Evolutionary conservation across 2,113 vertebrate species (phyloP).

Genomic region (Hippocampus comes): DNA sequence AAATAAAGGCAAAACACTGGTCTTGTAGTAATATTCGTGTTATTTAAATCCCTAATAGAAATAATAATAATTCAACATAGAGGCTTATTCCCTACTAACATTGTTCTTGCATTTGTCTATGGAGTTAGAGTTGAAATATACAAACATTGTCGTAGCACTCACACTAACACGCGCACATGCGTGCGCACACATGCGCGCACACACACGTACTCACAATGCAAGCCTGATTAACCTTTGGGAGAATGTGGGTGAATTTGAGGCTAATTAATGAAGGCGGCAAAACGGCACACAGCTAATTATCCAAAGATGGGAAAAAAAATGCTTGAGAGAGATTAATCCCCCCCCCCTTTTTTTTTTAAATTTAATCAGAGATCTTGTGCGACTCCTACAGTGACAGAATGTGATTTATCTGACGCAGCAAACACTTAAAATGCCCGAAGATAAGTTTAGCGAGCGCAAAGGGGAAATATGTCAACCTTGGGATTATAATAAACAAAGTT

Average conservation of each 20-base stretch:
- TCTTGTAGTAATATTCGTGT: background rate
- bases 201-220: background rate
- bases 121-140: background rate
- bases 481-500: constrained; percentile 29
- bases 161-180: background rate
- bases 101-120: background rate
- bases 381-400: constrained; percentile 16
- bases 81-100: background rate
- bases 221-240: constrained; percentile 49
- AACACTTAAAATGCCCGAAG: constrained; percentile 5
- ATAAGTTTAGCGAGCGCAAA: background rate
- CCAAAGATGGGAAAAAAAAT: constrained; percentile 17
- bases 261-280: constrained; percentile 48
- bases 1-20: background rate
- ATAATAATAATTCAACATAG: background rate
- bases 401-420: constrained; percentile 12
- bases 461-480: background rate
- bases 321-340: constrained; percentile 40
- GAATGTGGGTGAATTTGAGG: constrained; percentile 41
- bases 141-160: background rate
- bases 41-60: background rate
- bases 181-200: background rate
- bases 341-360: constrained; percentile 16
- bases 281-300: constrained; percentile 50
- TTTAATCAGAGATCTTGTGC: constrained; percentile 7